Base-by-base conservation (phyloP, 2,888 invertebrate genomes). In the Dryomyza anilis region DNA sequence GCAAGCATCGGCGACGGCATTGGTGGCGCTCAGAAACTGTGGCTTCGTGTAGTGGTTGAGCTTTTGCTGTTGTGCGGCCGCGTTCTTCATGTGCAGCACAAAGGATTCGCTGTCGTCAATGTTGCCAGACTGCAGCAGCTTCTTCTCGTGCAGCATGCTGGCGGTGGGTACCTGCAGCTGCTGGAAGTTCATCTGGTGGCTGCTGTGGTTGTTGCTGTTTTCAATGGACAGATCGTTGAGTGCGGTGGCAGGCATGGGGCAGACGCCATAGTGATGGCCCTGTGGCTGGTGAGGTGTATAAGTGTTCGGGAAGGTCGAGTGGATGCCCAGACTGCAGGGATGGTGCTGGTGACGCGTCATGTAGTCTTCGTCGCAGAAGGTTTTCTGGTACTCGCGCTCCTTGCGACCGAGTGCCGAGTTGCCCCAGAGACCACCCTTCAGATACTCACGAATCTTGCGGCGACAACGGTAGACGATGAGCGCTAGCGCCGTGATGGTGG, bases 361-460 rank as follows among this genome's bases (percentile, higher is more conserved):
- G 84, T 92, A 93, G 80, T 94, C 94, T 79, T 94, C 94, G 74
- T 94, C 94, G 67, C 93, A 92, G 81, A 92, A 93, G 3, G 94
- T 94, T 84, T 94, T 94, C 81, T 94, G 93, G 81, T 94, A 94
- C 79, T 94, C 94, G 74, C 93, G 90, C 82, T 94, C 93, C 80
- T 94, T 94, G 58, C 92, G 87, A 1, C 83, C 84, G 59, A 84
- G 67, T 5, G 84, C 81, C 10, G 82, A 81, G 64, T 78, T 81
- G 58, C 83, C 82, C 81, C 83, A 83, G 45, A 80, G 64, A 25
- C 82, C 79, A 56, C 89, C 93, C 80, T 94, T 94, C 68, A 95
- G 85, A 57, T 91, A 92, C 76, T 93, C 93, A 63, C 92, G 89
- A 72, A 95, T 83, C 79, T 90, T 89, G 73, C 91, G 89, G 48